Conservation (phyloP, 2,888 invertebrate species). For the Callimorpha dominula region DNA sequence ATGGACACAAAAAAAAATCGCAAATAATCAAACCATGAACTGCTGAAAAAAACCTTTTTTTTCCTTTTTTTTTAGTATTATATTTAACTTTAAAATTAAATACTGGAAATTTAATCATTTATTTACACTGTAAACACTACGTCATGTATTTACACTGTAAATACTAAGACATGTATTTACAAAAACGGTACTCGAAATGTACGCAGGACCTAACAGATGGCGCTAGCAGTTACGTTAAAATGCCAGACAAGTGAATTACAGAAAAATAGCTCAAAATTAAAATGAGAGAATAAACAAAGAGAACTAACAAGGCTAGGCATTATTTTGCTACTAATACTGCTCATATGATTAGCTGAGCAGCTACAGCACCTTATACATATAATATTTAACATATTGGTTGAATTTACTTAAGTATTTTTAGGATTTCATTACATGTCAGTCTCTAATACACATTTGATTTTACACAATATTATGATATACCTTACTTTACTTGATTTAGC, state of each 20-base stretch:
- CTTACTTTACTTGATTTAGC: not conserved
- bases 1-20: not conserved
- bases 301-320: not conserved
- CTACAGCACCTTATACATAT: not conserved
- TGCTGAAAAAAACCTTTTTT: not conserved
- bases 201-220: slow-evolving; percentile 52
- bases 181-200: not conserved
- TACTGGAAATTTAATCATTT: not conserved
- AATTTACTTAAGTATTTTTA: not conserved
- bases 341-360: not conserved
- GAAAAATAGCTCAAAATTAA: not conserved
- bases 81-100: not conserved
- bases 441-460: not conserved
- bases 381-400: not conserved
- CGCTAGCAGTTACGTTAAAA: slow-evolving; percentile 44
- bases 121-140: not conserved
- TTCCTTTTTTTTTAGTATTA: not conserved
- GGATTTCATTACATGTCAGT: not conserved
- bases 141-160: not conserved
- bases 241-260: not conserved
- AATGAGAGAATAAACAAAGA: slow-evolving; percentile 8
- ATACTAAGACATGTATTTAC: not conserved
- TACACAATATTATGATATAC: not conserved
- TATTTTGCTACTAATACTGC: slow-evolving; percentile 3
- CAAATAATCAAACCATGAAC: not conserved